Base-by-base conservation (phyloP, 2,888 invertebrate species). In the Drosophila seclusa region DNA sequence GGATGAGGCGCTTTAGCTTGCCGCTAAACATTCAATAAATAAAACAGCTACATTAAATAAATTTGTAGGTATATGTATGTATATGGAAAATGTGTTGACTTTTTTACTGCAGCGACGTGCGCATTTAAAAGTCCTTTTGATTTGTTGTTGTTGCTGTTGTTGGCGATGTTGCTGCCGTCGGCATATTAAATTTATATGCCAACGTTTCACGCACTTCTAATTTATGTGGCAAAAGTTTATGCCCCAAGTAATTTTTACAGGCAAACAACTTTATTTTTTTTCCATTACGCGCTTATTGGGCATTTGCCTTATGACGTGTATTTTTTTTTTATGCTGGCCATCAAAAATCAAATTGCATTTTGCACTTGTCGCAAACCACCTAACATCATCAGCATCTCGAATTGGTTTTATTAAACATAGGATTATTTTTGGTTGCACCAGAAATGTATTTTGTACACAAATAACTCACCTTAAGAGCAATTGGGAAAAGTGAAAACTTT, bases 191-290 rank as follows among this genome's bases (percentile, higher is more conserved):
- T 86, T 90, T 90, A 86, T 88, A 83, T 74, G 73, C 72, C 78
- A 76, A 68, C 80, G 85, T 72, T 88, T 90, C 83, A 88, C 80
- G 86, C 88, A 79, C 90, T 87, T 71, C 80, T 89, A 82, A 85
- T 89, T 85, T 89, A 89, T 85, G 90, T 85, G 80, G 79, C 80
- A 74, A 68, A 86, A 87, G 83, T 85, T 89, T 85, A 82, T 85
- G 90, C 69, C 70, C 64, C 80, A 87, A 85, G 80, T 87, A 75
- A 89, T 89, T 82, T 81, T 66, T 79, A 76, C 70, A 87, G 60
- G 65, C 75, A 68, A 68, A 69, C 66, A 68, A 78, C 81, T 83
- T 83, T 87, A 87, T 83, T 86, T 89, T 86, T 86, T 72, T 55
- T 70, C 62, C 72, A 76, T 68, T 72, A 64, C 73, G 58, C 71